Conservation (phyloP, 1,140 invertebrate species). For the Dinoponera quadriceps region DNA sequence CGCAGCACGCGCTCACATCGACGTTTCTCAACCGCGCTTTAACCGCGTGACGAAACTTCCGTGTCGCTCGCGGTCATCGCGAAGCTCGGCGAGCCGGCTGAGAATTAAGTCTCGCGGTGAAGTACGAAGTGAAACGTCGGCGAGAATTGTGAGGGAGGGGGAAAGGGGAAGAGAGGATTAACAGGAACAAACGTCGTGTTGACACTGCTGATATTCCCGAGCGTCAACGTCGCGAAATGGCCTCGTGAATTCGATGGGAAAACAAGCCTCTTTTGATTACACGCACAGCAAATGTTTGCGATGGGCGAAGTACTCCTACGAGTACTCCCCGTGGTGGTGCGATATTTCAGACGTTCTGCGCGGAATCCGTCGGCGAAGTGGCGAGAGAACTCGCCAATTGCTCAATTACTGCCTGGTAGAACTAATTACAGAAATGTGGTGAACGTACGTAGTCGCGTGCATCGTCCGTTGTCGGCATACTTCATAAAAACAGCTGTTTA, state of each 20-base stretch:
- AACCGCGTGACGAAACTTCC: slow-evolving; percentile 15
- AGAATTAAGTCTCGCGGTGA: slow-evolving; percentile 2
- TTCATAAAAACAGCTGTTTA: neutral
- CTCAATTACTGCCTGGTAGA: neutral
- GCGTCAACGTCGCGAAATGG: neutral
- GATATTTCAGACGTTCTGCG: neutral
- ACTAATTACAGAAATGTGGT: neutral
- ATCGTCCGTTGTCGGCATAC: neutral
- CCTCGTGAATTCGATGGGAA: neutral
- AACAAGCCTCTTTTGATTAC: neutral
- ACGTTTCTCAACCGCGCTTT: slow-evolving; percentile 52
- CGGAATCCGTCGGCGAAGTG: neutral
- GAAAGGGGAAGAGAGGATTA: neutral
- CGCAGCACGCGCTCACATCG: slow-evolving; percentile 67
- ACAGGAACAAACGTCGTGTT: neutral
- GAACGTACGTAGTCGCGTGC: neutral
- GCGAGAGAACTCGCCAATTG: neutral
- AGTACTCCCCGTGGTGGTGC: neutral
- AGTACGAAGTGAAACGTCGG: no score
- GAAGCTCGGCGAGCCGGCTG: neutral
- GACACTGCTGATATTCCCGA: neutral
- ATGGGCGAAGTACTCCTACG: neutral
- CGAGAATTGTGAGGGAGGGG: neutral
- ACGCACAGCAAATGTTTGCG: neutral
- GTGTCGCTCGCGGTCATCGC: neutral